A percentile compares a stretch with the other conserved stretches of the same genome.
phyloP scores from a whole-genome alignment of 2,113 vertebrate species.

The Corythaixoides concolor region DNA sequence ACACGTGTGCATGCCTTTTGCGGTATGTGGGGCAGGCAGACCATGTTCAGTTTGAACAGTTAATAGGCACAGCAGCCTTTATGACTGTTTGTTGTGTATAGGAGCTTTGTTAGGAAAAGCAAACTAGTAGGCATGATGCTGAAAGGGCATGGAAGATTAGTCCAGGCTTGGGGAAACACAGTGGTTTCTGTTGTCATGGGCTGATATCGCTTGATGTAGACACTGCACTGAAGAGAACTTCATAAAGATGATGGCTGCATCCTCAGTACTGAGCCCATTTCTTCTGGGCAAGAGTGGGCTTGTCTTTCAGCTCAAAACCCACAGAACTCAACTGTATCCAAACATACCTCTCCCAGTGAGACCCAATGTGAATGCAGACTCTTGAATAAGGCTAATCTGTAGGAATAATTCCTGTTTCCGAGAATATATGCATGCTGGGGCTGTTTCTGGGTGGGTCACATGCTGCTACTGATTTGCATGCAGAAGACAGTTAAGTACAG shows the following conservation, averaged over 20 bases:
- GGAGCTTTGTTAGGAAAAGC: neutral
- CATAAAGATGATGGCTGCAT: neutral
- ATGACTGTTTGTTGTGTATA: neutral
- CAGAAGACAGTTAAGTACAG: neutral
- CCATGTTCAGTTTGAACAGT: neutral
- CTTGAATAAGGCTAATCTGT: neutral
- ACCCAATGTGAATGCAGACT: neutral
- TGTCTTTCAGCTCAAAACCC: neutral
- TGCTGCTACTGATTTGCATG: neutral
- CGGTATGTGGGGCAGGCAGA: neutral
- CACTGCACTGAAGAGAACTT: neutral
- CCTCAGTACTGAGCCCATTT: neutral
- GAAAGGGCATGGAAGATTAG: neutral
- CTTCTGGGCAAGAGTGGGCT: neutral
- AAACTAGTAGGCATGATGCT: neutral
- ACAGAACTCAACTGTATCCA: neutral
- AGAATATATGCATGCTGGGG: neutral
- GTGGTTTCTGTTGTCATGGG: neutral
- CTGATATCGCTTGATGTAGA: neutral
- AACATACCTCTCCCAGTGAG: neutral
- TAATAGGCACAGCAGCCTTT: neutral
- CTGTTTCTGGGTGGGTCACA: conserved; percentile 13
- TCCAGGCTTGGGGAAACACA: neutral
- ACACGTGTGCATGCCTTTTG: neutral
- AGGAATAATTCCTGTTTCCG: neutral